Evolutionary conservation across 1,140 invertebrate species (phyloP), one percentile per base, ranked within the genome.

Genomic region (Drosophila neocordata): DNA sequence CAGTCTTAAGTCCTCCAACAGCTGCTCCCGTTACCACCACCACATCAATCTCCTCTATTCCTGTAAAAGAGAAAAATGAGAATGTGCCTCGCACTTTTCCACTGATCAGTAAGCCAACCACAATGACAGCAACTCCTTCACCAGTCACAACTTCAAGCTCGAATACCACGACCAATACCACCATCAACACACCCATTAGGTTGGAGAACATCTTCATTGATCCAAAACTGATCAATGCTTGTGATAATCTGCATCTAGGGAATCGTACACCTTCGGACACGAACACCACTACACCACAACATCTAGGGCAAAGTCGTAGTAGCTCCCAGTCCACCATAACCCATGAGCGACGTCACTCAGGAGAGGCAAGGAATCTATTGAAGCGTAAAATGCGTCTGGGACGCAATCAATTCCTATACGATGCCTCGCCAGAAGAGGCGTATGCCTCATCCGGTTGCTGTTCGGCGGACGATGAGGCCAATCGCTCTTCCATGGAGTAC

Each of bases 381-480:
- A 92, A 92, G 63, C 79, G 91, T 0, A 90, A 91, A 60, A 90
- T 91, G 68, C 88, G 91, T 4, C 48, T 92, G 6, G 88, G 91
- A n/a, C 85, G 90, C 34, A 91, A 92, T 69, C 91, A 92, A 44
- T 91, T 92, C 22, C 59, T 92, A 9, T 92, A 91, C 34, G 91
- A 92, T 65, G 80, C 78, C 24, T 91, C 89, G 4, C 91, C 91
- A 0, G 85, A 90, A 20, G 89, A 83, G 22, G 72, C 67, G 18
- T 85, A 85, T 9, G 73, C 71, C 63, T 75, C 65, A 1, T 82
- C 83, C 0, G 69, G 71, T 27, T 84, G 81, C 35, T 87, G 81
- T 53, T 90, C 83, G 27, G 85, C 87, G 0, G 90, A 89, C 20
- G 90, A 91, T 44, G 90, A 91, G 65, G 77, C 70, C 6, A 91